Percentiles rank a stretch among this genome's conserved stretches.
Evolutionary conservation across 1,140 invertebrate genomes (phyloP).

Genomic region (Tribolium castaneum): DNA sequence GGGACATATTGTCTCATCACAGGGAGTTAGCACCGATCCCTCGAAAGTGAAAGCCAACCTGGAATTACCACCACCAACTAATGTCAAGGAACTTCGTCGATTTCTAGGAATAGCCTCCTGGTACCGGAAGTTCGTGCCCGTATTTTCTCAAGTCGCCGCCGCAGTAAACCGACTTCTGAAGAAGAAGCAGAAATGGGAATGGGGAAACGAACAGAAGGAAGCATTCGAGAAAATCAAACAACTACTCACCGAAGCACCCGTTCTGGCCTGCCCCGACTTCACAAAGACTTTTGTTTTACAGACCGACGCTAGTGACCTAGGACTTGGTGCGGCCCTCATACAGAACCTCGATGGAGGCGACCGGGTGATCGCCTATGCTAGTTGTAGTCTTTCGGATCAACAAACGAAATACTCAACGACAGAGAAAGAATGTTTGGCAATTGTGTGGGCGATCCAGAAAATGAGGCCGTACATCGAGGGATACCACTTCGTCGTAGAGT

Average conservation of each 20-base stretch:
- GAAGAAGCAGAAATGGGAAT: constrained; percentile 11
- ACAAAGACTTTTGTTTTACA: constrained; percentile 52
- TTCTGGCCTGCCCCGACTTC: constrained; percentile 47
- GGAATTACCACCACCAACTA: constrained; percentile 58
- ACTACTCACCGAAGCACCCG: too few species aligned
- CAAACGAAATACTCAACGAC: constrained; percentile 61
- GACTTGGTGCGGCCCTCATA: constrained; percentile 48
- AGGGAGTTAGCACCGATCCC: constrained; percentile 59
- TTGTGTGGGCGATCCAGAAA: constrained; percentile 54
- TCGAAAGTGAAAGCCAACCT: constrained; percentile 58
- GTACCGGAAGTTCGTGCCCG: constrained; percentile 62
- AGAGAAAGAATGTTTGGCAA: constrained; percentile 64
- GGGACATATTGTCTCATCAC: constrained; percentile 58
- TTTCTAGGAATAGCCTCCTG: constrained; percentile 66
- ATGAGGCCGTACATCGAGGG: too few species aligned
- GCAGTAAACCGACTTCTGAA: background rate
- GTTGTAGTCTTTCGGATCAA: constrained; percentile 50
- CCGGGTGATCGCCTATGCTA: constrained; percentile 48
- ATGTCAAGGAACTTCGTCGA: constrained; percentile 59
- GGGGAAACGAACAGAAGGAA: too few species aligned
- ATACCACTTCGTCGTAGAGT: too few species aligned
- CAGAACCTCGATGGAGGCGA: constrained; percentile 45
- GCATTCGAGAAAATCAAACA: too few species aligned
- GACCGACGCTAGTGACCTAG: constrained; percentile 47
- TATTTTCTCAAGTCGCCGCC: constrained; percentile 58